phyloP scores from a whole-genome alignment of 2,113 vertebrate genomes.

The Theropithecus gelada region DNA sequence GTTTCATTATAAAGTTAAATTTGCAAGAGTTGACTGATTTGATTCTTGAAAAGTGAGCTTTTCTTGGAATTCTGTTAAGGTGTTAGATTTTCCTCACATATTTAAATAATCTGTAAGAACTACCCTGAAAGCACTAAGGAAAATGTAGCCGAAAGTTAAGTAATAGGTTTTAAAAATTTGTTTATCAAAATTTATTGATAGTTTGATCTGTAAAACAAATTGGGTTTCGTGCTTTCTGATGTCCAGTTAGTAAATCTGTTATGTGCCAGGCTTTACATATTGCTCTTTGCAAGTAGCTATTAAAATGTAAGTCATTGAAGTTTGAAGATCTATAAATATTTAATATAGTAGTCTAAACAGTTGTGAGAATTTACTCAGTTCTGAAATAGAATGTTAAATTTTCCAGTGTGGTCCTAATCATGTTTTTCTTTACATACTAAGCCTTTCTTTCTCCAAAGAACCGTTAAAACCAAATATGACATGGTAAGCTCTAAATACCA shows the following conservation, averaged over 20 bases:
- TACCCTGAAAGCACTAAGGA: slow-evolving; percentile 21
- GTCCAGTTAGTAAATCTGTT: neutral
- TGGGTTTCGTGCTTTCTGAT: neutral
- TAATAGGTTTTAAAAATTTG: neutral
- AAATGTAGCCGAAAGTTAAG: neutral
- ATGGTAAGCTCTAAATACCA: neutral
- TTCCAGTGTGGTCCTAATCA: neutral
- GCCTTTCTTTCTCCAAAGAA: slow-evolving; percentile 18
- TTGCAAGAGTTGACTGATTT: slow-evolving; percentile 17
- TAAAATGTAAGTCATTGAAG: neutral
- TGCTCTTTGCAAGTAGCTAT: neutral
- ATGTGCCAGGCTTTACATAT: neutral
- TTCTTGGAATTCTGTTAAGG: slow-evolving; percentile 5
- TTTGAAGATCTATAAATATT: neutral
- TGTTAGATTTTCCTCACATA: neutral
- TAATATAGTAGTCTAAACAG: neutral
- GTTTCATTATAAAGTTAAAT: neutral
- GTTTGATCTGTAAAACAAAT: neutral
- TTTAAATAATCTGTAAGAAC: slow-evolving; percentile 14
- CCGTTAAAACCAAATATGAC: neutral
- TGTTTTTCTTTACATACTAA: slow-evolving; percentile 14
- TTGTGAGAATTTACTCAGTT: neutral
- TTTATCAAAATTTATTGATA: neutral
- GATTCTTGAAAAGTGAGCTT: neutral
- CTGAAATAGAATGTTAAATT: slow-evolving; percentile 16